Base-by-base conservation (phyloP, 1,140 invertebrate genomes). In the Achroia grisella region DNA sequence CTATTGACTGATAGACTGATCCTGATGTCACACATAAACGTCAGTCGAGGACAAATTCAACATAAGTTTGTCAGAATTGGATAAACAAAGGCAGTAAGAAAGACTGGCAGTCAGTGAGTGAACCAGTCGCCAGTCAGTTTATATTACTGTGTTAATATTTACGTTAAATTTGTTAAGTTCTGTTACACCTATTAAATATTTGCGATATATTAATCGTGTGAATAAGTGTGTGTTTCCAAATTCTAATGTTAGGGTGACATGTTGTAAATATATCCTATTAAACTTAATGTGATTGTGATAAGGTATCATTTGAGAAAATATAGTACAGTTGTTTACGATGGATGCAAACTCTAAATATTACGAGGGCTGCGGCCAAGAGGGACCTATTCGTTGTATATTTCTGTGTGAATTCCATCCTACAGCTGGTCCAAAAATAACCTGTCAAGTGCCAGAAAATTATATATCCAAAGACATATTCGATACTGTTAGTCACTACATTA, bases 381-480 rank as follows among this genome's bases (percentile, higher is more conserved):
- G 91, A 27, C 88, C 90, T 1, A 93, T 94, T 61, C 87, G 91
- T 57, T 93, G 92, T 69, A 93, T 94, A 86, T 95, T 95, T 82
- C 89, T 94, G 56, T 93, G 93, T 56, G 93, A 95, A 87, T 96
- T 96, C 87, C 93, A 96, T 87, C 91, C 90, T 13, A 93, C 90
- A 32, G 91, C 90, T 34, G 94, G 94, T 3, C 93, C 93, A 3
- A 93, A 92, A 81, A 94, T 95, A 54, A 92, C 91, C 23, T 94
- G 91, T 84, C 93, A 95, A 88, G 93, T 93, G 44, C 93, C 93
- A 31, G 90, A 93, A 66, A 92, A 96, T 74, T 94, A 91, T 77
- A 92, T 97, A 56, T 92, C 92, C 0, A 97, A 96, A 86, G 95
- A 97, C 65, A 90, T 93, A 41, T 97, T 97, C 87, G 95, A 97